A percentile compares a stretch with the other conserved stretches of the same genome.
Evolutionary conservation across 2,113 vertebrate species (phyloP).

Genomic region (Nothobranchius kuhntae): DNA sequence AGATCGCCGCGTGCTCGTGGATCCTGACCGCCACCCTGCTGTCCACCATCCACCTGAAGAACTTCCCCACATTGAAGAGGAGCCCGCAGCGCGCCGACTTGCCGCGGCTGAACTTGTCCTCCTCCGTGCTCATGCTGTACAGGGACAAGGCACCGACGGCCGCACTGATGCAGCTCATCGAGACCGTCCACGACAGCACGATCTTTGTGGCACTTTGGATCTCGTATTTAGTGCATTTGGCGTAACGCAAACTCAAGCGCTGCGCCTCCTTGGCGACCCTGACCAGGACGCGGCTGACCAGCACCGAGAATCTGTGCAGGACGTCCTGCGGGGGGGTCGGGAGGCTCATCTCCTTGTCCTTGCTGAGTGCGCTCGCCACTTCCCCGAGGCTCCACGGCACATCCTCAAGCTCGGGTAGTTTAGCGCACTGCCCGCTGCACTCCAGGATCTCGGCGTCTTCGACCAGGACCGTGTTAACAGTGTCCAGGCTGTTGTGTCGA

Average conservation of each 20-base stretch:
- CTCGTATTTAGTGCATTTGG: constrained; percentile 95
- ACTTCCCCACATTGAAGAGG: constrained; percentile 91
- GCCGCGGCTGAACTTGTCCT: constrained; percentile 91
- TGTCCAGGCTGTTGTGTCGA: constrained; percentile 97
- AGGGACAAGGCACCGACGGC: constrained; percentile 91
- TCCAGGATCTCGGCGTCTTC: constrained; percentile 98
- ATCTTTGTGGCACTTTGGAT: constrained; percentile 94
- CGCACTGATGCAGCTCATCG: constrained; percentile 86
- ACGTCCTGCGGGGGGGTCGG: constrained; percentile 82
- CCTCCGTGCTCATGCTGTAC: constrained; percentile 96
- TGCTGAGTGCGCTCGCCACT: constrained; percentile 87
- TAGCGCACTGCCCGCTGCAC: constrained; percentile 92
- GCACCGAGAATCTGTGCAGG: constrained; percentile 86
- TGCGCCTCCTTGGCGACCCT: constrained; percentile 92
- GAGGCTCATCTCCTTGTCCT: constrained; percentile 80
- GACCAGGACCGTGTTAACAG: constrained; percentile 96
- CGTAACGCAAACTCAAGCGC: constrained; percentile 93
- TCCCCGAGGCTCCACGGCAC: constrained; percentile 97
- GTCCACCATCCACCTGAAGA: constrained; percentile 99
- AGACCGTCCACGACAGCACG: constrained; percentile 89
- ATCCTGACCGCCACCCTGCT: constrained; percentile 90
- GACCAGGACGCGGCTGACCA: constrained; percentile 89
- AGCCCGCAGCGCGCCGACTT: constrained; percentile 93
- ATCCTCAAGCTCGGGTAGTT: constrained; percentile 98
- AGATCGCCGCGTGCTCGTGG: constrained; percentile 96